phyloP scores from a whole-genome alignment of 37 sponge, comb jelly and placozoan species.

The Ianthella basta region DNA sequence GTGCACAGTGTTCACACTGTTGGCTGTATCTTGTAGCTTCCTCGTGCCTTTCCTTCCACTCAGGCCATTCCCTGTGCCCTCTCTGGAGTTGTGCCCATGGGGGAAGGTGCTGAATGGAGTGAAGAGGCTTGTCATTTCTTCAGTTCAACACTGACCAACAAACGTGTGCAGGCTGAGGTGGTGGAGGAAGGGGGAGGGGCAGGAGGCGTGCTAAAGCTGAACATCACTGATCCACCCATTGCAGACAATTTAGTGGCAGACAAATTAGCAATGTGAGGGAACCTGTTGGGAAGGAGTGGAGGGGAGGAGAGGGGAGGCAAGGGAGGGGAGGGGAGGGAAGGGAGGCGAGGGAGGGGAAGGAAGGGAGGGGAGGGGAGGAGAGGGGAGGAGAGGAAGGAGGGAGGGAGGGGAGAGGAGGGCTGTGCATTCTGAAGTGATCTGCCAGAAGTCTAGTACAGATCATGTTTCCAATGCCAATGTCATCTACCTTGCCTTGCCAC shows the following conservation, averaged over 20 bases:
- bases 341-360: too few species aligned
- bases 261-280: conserved; percentile 15
- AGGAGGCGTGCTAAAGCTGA: background rate
- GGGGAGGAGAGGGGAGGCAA: background rate
- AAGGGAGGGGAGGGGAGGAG: too few species aligned
- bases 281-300: too few species aligned
- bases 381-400: too few species aligned
- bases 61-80: conserved; percentile 19
- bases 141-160: background rate
- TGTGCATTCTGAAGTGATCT: too few species aligned
- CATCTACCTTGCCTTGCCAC: too few species aligned
- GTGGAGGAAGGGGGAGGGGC: background rate
- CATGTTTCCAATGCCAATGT: too few species aligned
- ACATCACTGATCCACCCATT: conserved; percentile 4
- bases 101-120: background rate
- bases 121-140: conserved; percentile 17
- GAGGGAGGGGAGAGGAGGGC: too few species aligned
- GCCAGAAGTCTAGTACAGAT: too few species aligned
- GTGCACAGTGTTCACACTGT: background rate
- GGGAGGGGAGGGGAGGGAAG: background rate
- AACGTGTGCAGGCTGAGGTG: background rate
- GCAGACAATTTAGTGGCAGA: background rate
- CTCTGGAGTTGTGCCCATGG: background rate
- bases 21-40: too few species aligned
- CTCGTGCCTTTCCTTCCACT: background rate